These are phyloP conservation scores for Okamejei kenojei DNA, from an alignment of 2,797 vertebrate species.

Conservation along the genomic window DNA sequence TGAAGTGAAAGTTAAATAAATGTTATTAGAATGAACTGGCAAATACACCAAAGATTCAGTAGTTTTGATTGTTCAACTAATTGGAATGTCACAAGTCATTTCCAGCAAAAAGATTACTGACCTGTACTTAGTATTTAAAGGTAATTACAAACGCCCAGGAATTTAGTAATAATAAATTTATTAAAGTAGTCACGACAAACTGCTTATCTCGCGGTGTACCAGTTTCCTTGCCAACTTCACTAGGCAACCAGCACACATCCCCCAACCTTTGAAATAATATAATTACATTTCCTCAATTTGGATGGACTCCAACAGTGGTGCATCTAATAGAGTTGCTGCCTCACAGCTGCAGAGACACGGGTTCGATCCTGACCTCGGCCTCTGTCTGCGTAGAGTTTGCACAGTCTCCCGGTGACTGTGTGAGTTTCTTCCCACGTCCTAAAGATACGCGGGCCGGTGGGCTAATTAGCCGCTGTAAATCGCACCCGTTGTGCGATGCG, in stretches of 20 bases:
- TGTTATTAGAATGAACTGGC: neutral
- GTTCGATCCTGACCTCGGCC: too few relatives aligned
- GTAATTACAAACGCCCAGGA: neutral
- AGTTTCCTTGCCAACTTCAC: neutral
- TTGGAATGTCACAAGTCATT: neutral
- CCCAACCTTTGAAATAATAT: neutral
- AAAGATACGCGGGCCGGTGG: too few relatives aligned
- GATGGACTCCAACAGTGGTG: neutral
- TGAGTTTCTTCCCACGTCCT: too few relatives aligned
- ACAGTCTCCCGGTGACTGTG: too few relatives aligned
- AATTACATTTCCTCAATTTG: neutral
- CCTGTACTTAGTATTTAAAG: neutral
- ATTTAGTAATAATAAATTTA: neutral
- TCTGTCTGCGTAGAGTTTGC: too few relatives aligned
- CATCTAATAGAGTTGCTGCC: too few relatives aligned
- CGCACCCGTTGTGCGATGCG: too few relatives aligned
- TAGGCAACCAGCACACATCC: neutral
- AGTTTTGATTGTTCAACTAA: neutral
- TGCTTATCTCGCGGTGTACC: neutral
- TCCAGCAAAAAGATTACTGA: too few relatives aligned
- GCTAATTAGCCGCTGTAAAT: too few relatives aligned
- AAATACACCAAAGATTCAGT: neutral
- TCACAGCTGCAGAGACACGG: too few relatives aligned
- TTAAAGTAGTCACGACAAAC: constrained; percentile 19
- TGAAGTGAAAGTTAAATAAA: neutral